phyloP scores from a whole-genome alignment of 2,888 invertebrate genomes.

The Ganaspis brasiliensis region DNA sequence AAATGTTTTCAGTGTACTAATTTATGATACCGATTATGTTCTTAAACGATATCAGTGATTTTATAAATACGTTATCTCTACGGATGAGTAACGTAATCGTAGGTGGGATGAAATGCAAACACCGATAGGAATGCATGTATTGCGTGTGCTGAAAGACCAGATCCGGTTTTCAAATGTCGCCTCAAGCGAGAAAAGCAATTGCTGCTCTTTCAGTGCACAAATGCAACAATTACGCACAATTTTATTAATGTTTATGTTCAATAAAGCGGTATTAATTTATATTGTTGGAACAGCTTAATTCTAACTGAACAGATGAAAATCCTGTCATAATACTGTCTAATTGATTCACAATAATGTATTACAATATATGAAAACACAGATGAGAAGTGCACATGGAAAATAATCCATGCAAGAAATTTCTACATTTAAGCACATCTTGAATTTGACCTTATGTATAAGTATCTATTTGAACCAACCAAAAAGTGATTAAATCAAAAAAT shows the following conservation, averaged over 20 bases:
- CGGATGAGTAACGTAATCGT: not conserved
- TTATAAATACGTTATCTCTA: not conserved
- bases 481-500: no score
- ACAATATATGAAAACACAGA: no score
- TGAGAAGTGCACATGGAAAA: no score
- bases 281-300: not conserved
- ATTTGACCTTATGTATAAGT: no score
- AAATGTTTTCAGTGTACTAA: no score
- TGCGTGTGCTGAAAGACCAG: slow-evolving; percentile 35
- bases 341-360: not conserved
- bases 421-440: no score
- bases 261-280: slow-evolving; percentile 9
- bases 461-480: no score
- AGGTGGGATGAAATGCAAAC: slow-evolving; percentile 28
- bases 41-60: slow-evolving; percentile 3
- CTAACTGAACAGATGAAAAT: slow-evolving; percentile 1
- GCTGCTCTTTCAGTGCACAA: slow-evolving; percentile 37
- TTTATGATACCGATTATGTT: not conserved
- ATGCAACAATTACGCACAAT: slow-evolving; percentile 33
- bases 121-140: slow-evolving; percentile 29
- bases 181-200: slow-evolving; percentile 29
- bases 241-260: slow-evolving; percentile 19
- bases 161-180: slow-evolving; percentile 43
- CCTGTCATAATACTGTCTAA: not conserved
- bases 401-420: no score